Percentiles rank a stretch among this genome's conserved stretches.
Conservation (phyloP, 2,113 vertebrate species). For the Chionis minor region DNA sequence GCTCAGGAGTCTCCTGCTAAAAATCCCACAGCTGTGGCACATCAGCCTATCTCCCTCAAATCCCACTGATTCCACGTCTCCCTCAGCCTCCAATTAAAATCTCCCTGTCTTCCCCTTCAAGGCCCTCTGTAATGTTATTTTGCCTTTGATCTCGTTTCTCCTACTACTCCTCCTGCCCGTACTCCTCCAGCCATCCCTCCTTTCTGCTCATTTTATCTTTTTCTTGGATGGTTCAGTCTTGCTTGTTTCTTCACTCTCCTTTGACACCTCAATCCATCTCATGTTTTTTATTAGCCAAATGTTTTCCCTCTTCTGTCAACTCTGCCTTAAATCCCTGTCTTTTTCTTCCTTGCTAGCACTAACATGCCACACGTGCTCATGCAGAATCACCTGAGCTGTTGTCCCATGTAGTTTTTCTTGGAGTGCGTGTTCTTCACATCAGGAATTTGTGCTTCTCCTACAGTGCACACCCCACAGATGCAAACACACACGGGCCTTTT, state of each 20-base stretch:
- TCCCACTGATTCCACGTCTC: not conserved
- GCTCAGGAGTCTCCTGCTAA: not conserved
- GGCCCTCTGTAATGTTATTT: not conserved
- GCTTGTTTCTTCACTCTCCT: not conserved
- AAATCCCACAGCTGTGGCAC: not conserved
- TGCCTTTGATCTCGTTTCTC: not conserved
- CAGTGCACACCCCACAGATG: not conserved
- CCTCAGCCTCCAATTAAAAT: not conserved
- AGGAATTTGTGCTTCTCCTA: not conserved
- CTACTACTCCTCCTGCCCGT: not conserved
- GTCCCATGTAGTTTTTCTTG: not conserved
- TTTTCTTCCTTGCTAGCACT: not conserved
- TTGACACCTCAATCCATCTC: not conserved
- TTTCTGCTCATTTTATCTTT: not conserved
- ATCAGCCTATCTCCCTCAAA: not conserved
- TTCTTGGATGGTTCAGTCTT: not conserved
- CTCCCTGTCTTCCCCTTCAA: not conserved
- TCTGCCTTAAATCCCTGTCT: not conserved
- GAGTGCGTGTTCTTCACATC: not conserved
- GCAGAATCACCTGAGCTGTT: not conserved
- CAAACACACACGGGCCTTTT: not conserved
- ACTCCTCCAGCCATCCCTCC: not conserved
- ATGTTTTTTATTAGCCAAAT: not conserved
- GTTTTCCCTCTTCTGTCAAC: not conserved
- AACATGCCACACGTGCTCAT: fast-evolving